These are phyloP conservation scores for Elysia chlorotica DNA, from an alignment of 1,140 invertebrate species.

Conservation along the genomic window DNA sequence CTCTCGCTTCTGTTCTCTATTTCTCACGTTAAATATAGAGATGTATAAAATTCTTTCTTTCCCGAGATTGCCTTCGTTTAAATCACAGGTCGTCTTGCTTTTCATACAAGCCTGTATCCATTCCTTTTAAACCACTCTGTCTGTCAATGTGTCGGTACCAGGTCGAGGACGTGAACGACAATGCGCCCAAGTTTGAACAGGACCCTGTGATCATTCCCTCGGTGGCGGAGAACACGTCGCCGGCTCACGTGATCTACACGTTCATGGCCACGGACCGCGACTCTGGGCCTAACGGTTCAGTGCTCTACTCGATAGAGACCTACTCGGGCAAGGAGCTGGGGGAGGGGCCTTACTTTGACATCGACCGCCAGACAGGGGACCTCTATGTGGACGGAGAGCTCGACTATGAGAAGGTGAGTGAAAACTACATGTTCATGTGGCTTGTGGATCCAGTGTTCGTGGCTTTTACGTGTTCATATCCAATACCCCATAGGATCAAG, in stretches of 20 bases:
- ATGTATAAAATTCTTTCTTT: no score
- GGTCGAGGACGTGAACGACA: constrained; percentile 93
- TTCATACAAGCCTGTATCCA: no score
- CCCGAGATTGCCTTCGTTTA: no score
- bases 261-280: constrained; percentile 53
- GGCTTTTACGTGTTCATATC: no score
- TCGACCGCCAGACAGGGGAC: constrained; percentile 82
- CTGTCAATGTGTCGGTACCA: no score
- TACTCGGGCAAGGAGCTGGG: constrained; percentile 60
- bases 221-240: constrained; percentile 70
- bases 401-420: constrained; percentile 78
- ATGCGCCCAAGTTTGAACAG: constrained; percentile 77
- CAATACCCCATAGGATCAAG: no score
- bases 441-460: no score
- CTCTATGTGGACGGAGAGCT: constrained; percentile 74
- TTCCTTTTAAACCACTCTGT: no score
- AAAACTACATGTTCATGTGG: no score
- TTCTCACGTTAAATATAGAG: no score
- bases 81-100: no score
- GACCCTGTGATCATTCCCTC: constrained; percentile 47
- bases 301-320: constrained; percentile 88
- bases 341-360: constrained; percentile 67
- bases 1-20: not conserved
- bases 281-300: constrained; percentile 78
- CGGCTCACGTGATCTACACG: constrained; percentile 41